These are phyloP conservation scores for Amphipoea lucens DNA, from an alignment of 2,888 invertebrate genomes.

Conservation along the genomic window DNA sequence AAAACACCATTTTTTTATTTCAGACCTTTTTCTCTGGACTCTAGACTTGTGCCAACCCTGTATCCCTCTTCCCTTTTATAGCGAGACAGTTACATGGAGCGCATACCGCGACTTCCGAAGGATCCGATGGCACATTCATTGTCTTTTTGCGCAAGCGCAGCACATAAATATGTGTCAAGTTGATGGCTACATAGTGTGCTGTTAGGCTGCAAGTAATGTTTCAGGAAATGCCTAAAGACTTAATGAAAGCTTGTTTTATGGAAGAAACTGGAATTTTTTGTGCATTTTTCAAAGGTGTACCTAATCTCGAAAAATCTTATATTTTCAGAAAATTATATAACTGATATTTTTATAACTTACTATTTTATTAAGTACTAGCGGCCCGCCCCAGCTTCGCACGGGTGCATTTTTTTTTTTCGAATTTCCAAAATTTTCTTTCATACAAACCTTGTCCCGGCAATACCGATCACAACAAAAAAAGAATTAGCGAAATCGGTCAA, in stretches of 20 bases:
- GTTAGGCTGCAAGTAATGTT: slow-evolving; percentile 17
- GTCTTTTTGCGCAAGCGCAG: slow-evolving; percentile 66
- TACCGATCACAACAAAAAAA: too few species aligned
- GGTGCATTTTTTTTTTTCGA: too few species aligned
- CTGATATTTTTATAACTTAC: too few species aligned
- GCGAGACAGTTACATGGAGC: slow-evolving; percentile 72
- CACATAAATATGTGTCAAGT: slow-evolving; percentile 68
- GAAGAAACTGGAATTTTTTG: neutral
- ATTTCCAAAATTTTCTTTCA: too few species aligned
- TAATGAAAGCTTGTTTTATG: neutral
- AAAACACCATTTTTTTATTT: neutral
- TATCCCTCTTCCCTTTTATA: slow-evolving; percentile 57
- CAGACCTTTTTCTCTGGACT: neutral
- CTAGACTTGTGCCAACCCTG: slow-evolving; percentile 52
- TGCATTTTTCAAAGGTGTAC: neutral
- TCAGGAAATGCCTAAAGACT: slow-evolving; percentile 8
- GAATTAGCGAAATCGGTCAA: too few species aligned
- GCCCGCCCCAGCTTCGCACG: too few species aligned
- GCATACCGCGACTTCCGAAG: slow-evolving; percentile 70
- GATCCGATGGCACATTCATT: slow-evolving; percentile 68
- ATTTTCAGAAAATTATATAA: too few species aligned
- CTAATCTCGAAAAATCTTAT: neutral
- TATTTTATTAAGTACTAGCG: too few species aligned
- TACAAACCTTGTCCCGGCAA: too few species aligned
- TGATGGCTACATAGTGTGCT: slow-evolving; percentile 41